Base-by-base conservation (phyloP, 2,888 invertebrate species). In the Pelosia muscerda region DNA sequence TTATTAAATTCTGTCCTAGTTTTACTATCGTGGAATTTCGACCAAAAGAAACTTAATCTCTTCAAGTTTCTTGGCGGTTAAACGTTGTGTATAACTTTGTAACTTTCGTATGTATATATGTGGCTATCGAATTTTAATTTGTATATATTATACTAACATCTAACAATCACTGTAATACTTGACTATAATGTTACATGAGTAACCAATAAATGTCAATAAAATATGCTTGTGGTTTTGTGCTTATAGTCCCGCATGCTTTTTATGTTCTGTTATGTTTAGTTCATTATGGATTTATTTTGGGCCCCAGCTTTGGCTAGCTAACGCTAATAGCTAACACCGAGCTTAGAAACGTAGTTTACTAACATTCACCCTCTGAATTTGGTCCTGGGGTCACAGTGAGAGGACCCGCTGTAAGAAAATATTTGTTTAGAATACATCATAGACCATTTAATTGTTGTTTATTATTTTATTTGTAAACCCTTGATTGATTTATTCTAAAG, bases 241-340 rank as follows among this genome's bases (percentile, higher is more conserved):
- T 94, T 93, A 74, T 92, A 92, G 93, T 88, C 94, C 94, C 84
- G 94, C 94, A 92, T 94, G 94, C 94, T 94, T 92, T 86, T 88
- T 82, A 75, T 74, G 72, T 88, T 90, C 81, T 59, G 71, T 88
- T 88, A 75, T 71, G 78, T 85, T 84, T 74, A 71, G 79, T 85
- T 83, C 69, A 31, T 82, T 85, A 79, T 75, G 68, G 66, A 65
- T 81, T 83, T 81, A 78, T 77, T 82, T 84, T 79, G 82, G 90
- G 90, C 89, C 86, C 91, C 90, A 91, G 92, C 91, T 90, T 90
- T 69, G 72, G 78, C 79, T 74, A 77, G 80, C 73, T 70, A 75
- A 79, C 70, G 79, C 83, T 80, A 75, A 66, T 80, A 83, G 77
- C 75, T 62, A 56, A 65, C 76, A 73, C 78, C 53, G 65, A 79